Evolutionary conservation across 1,140 invertebrate genomes (phyloP).

Genomic region (Vollenhovia emeryi): DNA sequence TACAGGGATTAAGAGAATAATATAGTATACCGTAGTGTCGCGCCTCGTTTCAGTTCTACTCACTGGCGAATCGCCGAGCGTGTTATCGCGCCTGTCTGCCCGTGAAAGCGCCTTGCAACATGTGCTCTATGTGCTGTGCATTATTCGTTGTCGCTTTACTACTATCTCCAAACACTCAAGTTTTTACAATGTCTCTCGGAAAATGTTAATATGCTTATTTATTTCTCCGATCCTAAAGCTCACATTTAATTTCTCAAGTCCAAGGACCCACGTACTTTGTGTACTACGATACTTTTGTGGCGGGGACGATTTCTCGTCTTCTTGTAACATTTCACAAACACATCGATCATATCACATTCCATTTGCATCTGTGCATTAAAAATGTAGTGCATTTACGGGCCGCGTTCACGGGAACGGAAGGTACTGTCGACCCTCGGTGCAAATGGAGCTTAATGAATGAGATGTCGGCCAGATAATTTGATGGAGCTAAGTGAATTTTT

Average conservation of each 20-base stretch:
- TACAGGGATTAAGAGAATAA: slow-evolving; percentile 52
- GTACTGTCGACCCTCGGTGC: slow-evolving; percentile 34
- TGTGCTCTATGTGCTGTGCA: background rate
- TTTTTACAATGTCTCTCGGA: background rate
- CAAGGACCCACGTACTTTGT: background rate
- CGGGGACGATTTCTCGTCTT: too few species aligned
- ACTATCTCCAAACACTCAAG: background rate
- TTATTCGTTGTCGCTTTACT: background rate
- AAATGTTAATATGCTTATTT: background rate
- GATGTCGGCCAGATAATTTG: slow-evolving; percentile 68
- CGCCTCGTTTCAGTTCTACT: slow-evolving; percentile 1
- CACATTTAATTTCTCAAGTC: background rate
- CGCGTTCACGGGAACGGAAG: background rate
- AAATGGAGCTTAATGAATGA: slow-evolving; percentile 69
- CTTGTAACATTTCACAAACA: background rate
- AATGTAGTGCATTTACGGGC: background rate
- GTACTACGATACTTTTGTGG: background rate
- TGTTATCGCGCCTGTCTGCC: background rate
- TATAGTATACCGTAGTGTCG: slow-evolving; percentile 14
- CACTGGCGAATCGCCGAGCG: background rate
- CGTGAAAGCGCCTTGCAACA: background rate
- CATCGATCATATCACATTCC: slow-evolving; percentile 6
- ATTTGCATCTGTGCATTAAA: slow-evolving; percentile 31
- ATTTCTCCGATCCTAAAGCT: background rate
- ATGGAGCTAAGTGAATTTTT: slow-evolving; percentile 71